Evolutionary conservation across 2,888 invertebrate genomes (phyloP), one percentile per base, ranked within the genome.

Genomic region (Morinoia aosen): DNA sequence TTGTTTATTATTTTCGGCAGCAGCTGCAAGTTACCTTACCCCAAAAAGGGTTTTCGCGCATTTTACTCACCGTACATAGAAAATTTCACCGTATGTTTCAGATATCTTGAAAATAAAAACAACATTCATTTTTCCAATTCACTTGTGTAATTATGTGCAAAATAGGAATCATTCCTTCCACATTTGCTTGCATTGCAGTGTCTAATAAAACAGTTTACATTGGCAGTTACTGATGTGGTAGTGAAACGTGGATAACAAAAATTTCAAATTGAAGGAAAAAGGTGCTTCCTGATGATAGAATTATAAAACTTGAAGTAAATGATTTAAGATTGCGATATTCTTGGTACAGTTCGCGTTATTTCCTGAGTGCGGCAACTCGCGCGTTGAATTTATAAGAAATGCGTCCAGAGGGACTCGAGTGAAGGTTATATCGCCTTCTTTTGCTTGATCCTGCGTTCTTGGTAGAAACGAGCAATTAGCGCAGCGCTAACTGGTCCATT

Each of bases 361-460:
- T 76, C 76, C 76, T 76, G 33, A 76, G 76, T 76, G 76, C 33
- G 76, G 1, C 76, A 76, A 76, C 19, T 16, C 8, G 76, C 76
- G 76, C 25, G 25, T 76, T 33, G 76, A 76, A 76, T 76, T 76
- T 76, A 19, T 76, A 0, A 76, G 19, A 76, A 10, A 33, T 33
- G 25, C 1, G 3, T 76, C 8, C 76, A 16, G 33, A 8, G 76
- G 25, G 76, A 33, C 76, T 33, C 25, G 25, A 39, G 39, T 90
- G 39, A 90, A 90, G 14, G 39, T 39, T 39, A 19, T 90, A 90
- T 7, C 90, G 33, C 90, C 90, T 90, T 48, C 40, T 48, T 48
- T 90, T 90, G 90, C 90, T 40, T 48, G 40, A 40, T 90, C 90
- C 90, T 57, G 58, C 12, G 48, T 93, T 93, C 93, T 58, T 39